Base-by-base conservation (phyloP, 1,140 invertebrate species). In the Thrips palmi region DNA sequence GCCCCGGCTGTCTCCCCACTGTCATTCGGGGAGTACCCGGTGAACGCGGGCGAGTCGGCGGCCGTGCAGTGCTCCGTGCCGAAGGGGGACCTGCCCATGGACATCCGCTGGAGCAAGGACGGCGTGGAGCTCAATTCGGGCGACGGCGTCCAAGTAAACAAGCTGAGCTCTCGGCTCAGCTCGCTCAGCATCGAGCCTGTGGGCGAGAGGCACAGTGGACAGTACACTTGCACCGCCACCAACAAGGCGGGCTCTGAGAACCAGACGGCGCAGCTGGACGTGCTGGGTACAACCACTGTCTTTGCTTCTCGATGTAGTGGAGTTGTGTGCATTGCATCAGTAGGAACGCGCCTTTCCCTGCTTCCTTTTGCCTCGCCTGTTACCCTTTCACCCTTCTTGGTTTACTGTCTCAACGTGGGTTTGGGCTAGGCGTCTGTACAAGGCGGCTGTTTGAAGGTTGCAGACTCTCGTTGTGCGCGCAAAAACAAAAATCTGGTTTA, bases 181-280 rank as follows among this genome's bases (percentile, higher is more conserved):
- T 54, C 53, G 40, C 47, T 80, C 39, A 74, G 69, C 21, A 80
- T 82, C 44, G 76, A 79, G 44, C 69, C 72, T 18, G 72, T 77
- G 2, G 68, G 66, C 74, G 39, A 62, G 65, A 42, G 71, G 77
- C 55, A 69, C 68, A 66, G 66, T 43, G 78, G 77, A 22, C 74
- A 77, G 52, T 79, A 78, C 46, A 77, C 71, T 18, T 80, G 78
- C 49, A 63, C 65, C 12, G 82, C 77, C 11, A 71, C 67, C 46
- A 88, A 87, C 55, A 59, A 57, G 31, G 77, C 74, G 24, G 77
- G 77, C 31, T 66, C 63, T 19, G 65, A 66, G 19, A 69, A 67
- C 42, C 71, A 74, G 52, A 70, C 74, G 7, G 71, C 76, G 14
- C 54, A 63, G 32, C 56, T 85, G 47, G 62, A 71, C 49, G 77